Evolutionary conservation across 1,140 invertebrate genomes (phyloP).

Genomic region (Drosophila ercepeae): DNA sequence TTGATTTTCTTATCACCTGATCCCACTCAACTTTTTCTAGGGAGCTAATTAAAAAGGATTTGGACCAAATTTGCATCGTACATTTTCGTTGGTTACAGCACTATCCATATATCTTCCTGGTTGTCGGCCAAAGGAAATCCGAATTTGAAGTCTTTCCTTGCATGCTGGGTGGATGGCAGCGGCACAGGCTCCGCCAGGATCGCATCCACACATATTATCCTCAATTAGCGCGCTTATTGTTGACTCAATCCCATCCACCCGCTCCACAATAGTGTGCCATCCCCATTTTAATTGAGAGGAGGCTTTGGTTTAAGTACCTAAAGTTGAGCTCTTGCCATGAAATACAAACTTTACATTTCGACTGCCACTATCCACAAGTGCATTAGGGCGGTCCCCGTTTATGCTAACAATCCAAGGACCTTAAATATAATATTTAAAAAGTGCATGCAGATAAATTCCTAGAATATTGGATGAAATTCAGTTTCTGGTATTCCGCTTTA

Average conservation of each 20-base stretch:
- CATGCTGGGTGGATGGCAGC: slow-evolving; percentile 19
- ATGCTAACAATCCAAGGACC: neutral
- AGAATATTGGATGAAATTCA: too few species aligned
- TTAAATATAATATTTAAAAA: too few species aligned
- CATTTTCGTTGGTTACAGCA: neutral
- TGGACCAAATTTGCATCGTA: slow-evolving; percentile 22
- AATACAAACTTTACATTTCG: slow-evolving; percentile 74
- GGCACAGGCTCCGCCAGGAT: slow-evolving; percentile 13
- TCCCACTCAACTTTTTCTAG: slow-evolving; percentile 50
- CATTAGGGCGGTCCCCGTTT: neutral
- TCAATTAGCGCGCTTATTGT: slow-evolving; percentile 78
- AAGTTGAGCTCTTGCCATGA: slow-evolving; percentile 71
- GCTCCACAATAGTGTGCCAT: neutral
- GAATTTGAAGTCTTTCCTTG: slow-evolving; percentile 18
- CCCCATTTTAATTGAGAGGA: slow-evolving; percentile 48
- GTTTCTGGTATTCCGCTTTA: too few species aligned
- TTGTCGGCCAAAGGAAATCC: slow-evolving; percentile 16
- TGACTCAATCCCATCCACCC: slow-evolving; percentile 24
- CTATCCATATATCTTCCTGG: neutral
- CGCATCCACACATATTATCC: slow-evolving; percentile 62
- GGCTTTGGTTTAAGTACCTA: slow-evolving; percentile 73
- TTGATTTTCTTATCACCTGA: too few species aligned
- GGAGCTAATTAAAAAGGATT: slow-evolving; percentile 68
- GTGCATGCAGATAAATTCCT: too few species aligned
- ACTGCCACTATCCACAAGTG: slow-evolving; percentile 53